A percentile compares a stretch with the other conserved stretches of the same genome.
Evolutionary conservation across 1,140 invertebrate species (phyloP).

Genomic region (Leptestheria dahalacensis): DNA sequence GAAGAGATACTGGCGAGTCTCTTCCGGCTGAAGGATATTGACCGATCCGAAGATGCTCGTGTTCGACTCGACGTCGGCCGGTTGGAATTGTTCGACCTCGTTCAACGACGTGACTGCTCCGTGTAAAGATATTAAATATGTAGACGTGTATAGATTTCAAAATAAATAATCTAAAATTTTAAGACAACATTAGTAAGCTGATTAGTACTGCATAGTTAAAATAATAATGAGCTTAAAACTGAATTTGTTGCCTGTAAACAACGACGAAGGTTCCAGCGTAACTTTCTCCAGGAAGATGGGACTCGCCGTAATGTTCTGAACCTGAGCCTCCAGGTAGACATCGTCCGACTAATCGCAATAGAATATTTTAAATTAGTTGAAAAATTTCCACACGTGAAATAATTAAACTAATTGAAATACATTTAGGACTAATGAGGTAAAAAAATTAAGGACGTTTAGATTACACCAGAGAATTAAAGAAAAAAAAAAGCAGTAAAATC

Average conservation of each 20-base stretch:
- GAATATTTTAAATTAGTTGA: background rate
- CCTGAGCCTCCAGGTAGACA: slow-evolving; percentile 91
- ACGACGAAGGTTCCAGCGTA: slow-evolving; percentile 70
- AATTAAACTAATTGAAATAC: background rate
- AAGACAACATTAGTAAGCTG: slow-evolving; percentile 10
- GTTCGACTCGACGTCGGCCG: background rate
- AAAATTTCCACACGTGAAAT: too few species aligned
- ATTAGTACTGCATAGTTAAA: too few species aligned
- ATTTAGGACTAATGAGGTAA: too few species aligned
- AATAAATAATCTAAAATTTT: background rate
- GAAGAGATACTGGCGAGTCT: slow-evolving; percentile 80
- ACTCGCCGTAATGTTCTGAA: slow-evolving; percentile 80
- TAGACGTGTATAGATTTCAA: too few species aligned
- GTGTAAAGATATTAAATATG: too few species aligned
- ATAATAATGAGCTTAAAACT: too few species aligned
- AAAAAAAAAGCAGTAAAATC: too few species aligned
- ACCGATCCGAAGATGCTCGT: slow-evolving; percentile 35
- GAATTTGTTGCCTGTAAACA: slow-evolving; percentile 48
- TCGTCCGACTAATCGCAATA: slow-evolving; percentile 57
- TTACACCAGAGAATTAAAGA: too few species aligned
- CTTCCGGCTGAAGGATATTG: slow-evolving; percentile 50
- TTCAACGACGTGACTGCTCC: slow-evolving; percentile 9
- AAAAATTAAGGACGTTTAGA: too few species aligned
- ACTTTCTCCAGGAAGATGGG: slow-evolving; percentile 87
- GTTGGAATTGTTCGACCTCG: background rate